phyloP scores from a whole-genome alignment of 2,888 invertebrate genomes.

The Ellobium chinense region DNA sequence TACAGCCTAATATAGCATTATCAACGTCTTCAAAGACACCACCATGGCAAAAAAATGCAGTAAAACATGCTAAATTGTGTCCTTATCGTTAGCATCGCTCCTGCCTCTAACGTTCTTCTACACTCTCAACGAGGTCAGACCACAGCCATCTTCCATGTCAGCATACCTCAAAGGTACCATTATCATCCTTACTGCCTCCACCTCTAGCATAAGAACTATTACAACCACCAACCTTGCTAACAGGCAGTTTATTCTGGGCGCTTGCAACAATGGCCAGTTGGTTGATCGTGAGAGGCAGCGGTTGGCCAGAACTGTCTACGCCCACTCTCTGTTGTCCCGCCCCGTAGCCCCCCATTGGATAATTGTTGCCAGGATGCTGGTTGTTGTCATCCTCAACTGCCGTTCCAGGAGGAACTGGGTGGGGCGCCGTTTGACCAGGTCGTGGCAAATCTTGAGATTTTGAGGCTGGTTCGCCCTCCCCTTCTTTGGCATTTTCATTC shows the following conservation, averaged over 20 bases:
- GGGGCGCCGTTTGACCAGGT: neutral
- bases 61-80: no score
- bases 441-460: neutral
- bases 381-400: neutral
- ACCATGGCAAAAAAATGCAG: no score
- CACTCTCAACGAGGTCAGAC: no score
- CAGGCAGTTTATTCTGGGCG: conserved; percentile 48
- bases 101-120: no score
- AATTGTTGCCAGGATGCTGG: neutral
- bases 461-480: neutral
- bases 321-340: neutral
- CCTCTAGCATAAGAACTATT: no score
- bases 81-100: no score
- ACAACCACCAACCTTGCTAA: no score
- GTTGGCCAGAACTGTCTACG: neutral
- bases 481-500: neutral
- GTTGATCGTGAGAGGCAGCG: conserved; percentile 38
- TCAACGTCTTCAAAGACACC: no score
- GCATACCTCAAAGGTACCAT: no score
- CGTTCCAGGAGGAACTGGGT: neutral
- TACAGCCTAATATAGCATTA: no score
- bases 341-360: neutral
- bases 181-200: no score
- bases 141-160: no score
- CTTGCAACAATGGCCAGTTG: conserved; percentile 48